Conservation (phyloP, 2,797 vertebrate species). For the Vespertilio murinus region DNA sequence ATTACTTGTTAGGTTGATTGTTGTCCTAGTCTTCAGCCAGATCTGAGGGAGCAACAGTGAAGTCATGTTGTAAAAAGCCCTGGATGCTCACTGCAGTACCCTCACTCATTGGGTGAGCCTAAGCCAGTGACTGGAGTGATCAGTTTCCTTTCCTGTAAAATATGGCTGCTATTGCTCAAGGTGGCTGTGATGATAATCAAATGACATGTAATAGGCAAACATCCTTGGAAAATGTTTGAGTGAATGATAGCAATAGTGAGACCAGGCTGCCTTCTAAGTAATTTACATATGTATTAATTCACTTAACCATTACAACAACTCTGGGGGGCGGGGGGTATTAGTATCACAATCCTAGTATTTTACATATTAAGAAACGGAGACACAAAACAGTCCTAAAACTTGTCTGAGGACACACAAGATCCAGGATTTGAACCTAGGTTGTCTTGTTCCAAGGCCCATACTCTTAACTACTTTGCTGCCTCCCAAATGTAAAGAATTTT, state of each 20-base stretch:
- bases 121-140: not conserved
- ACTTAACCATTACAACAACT: conserved; percentile 10
- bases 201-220: not conserved
- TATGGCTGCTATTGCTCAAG: not conserved
- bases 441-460: not conserved
- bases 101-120: not conserved
- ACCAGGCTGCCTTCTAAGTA: not conserved
- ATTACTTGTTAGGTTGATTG: conserved; percentile 79
- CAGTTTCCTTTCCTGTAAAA: not conserved
- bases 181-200: not conserved
- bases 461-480: not conserved
- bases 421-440: not conserved
- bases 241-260: not conserved
- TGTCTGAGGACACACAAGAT: not conserved
- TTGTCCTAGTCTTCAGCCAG: conserved; percentile 64
- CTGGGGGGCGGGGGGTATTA: not conserved
- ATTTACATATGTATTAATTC: not conserved
- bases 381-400: not conserved
- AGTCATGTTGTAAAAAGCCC: not conserved
- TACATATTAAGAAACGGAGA: not conserved
- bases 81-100: fast-evolving
- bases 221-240: not conserved
- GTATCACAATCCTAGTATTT: not conserved
- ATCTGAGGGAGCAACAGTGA: not conserved
- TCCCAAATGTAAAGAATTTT: conserved; percentile 28